Conservation (phyloP, 2,888 invertebrate species). For the Chouioia cunea region DNA sequence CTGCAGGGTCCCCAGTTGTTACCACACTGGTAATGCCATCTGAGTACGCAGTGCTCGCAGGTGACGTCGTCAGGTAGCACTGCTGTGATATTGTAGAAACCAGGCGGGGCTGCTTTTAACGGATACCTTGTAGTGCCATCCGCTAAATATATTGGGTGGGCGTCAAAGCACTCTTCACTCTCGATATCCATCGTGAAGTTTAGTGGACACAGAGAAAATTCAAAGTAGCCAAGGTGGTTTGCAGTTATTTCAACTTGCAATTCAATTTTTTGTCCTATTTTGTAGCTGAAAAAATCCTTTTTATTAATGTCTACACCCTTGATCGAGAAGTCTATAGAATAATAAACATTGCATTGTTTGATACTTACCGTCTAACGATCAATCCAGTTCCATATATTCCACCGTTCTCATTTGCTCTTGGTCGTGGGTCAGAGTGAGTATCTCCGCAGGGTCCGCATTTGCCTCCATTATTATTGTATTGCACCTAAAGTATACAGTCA, state of each 20-base stretch:
- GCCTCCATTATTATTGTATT: slow-evolving; percentile 68
- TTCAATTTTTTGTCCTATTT: slow-evolving; percentile 55
- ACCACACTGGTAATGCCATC: slow-evolving; percentile 72
- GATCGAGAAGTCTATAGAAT: not conserved
- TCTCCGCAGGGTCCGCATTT: slow-evolving; percentile 73
- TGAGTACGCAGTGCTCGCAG: slow-evolving; percentile 72
- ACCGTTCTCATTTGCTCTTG: slow-evolving; percentile 71
- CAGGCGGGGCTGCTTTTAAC: slow-evolving; percentile 50
- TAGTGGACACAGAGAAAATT: slow-evolving; percentile 71
- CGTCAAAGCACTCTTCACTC: slow-evolving; percentile 71
- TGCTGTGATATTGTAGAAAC: slow-evolving; percentile 56
- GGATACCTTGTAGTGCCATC: slow-evolving; percentile 60
- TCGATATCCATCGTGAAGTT: slow-evolving; percentile 65
- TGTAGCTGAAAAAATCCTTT: slow-evolving; percentile 61
- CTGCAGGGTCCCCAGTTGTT: slow-evolving; percentile 71
- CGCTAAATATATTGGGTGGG: slow-evolving; percentile 62
- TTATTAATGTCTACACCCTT: not conserved
- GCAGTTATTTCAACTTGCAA: slow-evolving; percentile 67
- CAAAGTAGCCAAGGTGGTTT: slow-evolving; percentile 70
- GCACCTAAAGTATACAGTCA: slow-evolving; percentile 57
- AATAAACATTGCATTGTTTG: slow-evolving; percentile 12
- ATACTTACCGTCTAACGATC: slow-evolving; percentile 67
- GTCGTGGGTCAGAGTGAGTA: slow-evolving; percentile 65
- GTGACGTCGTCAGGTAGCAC: slow-evolving; percentile 67
- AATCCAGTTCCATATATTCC: slow-evolving; percentile 70